Evolutionary conservation across 1,140 invertebrate species (phyloP), one percentile per base, ranked within the genome.

Genomic region (Mylabris phalerata): DNA sequence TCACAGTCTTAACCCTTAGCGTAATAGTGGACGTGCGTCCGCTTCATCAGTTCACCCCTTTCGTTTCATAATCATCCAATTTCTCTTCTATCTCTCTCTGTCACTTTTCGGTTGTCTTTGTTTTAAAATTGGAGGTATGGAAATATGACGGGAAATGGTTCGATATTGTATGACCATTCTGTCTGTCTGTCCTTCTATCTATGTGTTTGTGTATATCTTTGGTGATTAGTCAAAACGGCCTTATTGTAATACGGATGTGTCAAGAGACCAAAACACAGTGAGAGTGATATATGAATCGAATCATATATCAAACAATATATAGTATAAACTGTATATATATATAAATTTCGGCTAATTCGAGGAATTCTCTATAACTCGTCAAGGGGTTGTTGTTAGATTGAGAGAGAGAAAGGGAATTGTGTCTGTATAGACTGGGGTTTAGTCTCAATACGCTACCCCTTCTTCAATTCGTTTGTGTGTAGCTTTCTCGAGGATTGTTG

Each of bases 251-350:
- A 55, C 50, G 59, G 56, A 57, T 41, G 45, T 60, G 51, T 55
- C 59, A 61, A 47, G 40, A 55, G 59, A 27, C 55, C 50, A 24
- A 32, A 32, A 32, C 32, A 32, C 32, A 32, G 32, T 32, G 32
- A 32, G 57, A n/a, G 41, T 65, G 63, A 65, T 65, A 65, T 65
- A 65, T 65, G 63, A 61, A 62, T 65, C 63, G 63, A 65, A 62
- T 62, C 63, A 65, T 62, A 65, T 65, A 62, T 65, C 63, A 65
- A 65, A 61, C 63, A 60, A 62, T 65, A 65, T 64, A 55, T 48
- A 50, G 19, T 50, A 55, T 64, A 64, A 64, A 61, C 2, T 5
- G 4, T 5, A 7, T 32, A 32, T 32, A 32, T 32, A 32, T 32
- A 7, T 32, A 19, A 19, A 19, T 32, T 32, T 32, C 4, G 32